phyloP scores from a whole-genome alignment of 2,888 invertebrate genomes.

The Notodonta dromedarius region DNA sequence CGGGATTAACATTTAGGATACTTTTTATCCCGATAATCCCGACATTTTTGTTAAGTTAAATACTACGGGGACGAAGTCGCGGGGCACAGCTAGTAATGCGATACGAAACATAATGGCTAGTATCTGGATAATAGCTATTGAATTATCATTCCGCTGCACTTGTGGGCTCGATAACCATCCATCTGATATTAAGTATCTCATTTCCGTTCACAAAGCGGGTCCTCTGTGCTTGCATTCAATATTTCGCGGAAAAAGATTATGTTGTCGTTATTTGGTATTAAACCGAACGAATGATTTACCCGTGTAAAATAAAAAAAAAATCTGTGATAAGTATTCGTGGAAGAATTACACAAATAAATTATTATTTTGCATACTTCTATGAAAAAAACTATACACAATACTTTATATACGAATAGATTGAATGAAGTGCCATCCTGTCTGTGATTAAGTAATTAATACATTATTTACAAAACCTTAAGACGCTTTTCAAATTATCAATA shows the following conservation, averaged over 20 bases:
- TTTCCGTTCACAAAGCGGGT: conserved; percentile 9
- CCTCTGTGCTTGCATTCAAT: not conserved
- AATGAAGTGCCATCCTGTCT: no score
- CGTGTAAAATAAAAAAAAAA: no score
- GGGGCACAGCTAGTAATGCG: not conserved
- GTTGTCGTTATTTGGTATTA: not conserved
- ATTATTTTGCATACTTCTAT: no score
- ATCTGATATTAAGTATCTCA: conserved; percentile 21
- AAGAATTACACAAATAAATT: no score
- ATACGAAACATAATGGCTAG: not conserved
- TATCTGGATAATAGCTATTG: conserved; percentile 19
- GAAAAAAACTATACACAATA: no score
- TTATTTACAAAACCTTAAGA: not conserved
- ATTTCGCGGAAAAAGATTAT: not conserved
- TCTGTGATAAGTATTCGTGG: no score
- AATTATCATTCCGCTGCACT: conserved; percentile 24
- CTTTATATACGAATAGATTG: no score
- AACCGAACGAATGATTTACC: not conserved
- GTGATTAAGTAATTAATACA: no score
- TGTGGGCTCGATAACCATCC: conserved; percentile 11
- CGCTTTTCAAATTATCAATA: not conserved
- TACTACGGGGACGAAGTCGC: no score
- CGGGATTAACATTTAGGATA: no score
- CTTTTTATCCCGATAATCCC: no score
- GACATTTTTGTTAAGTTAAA: no score